Percentiles rank a stretch among this genome's conserved stretches.
Evolutionary conservation across 2,113 vertebrate species (phyloP).

Genomic region (Rhinolophus ferrumequinum): DNA sequence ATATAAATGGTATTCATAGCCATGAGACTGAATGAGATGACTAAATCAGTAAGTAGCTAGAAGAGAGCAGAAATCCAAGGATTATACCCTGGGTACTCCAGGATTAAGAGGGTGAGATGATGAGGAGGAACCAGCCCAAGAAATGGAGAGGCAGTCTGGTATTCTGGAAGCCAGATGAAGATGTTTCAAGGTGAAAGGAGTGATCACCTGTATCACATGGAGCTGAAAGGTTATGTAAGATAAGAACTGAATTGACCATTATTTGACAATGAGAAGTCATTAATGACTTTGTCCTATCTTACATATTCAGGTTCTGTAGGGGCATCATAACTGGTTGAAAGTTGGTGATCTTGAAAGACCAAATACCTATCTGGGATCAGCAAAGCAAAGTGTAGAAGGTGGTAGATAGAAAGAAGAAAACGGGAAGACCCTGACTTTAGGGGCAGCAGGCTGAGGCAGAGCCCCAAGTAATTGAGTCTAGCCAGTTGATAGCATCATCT

Average conservation of each 20-base stretch:
- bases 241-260: neutral
- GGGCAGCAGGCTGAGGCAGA: neutral
- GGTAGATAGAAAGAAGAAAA: neutral
- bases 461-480: neutral
- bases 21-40: neutral
- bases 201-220: neutral
- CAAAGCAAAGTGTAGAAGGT: neutral
- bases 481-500: neutral
- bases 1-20: neutral
- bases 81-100: neutral
- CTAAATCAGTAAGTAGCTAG: neutral
- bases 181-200: neutral
- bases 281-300: neutral
- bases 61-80: neutral
- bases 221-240: neutral
- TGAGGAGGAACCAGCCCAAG: neutral
- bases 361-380: neutral
- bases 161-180: neutral
- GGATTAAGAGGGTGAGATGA: neutral
- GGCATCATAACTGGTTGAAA: neutral
- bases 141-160: neutral
- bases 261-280: neutral
- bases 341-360: neutral
- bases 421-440: neutral
- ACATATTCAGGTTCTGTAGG: neutral